Conservation (phyloP, 2,797 vertebrate species). For the Aulostomus chinensis region DNA sequence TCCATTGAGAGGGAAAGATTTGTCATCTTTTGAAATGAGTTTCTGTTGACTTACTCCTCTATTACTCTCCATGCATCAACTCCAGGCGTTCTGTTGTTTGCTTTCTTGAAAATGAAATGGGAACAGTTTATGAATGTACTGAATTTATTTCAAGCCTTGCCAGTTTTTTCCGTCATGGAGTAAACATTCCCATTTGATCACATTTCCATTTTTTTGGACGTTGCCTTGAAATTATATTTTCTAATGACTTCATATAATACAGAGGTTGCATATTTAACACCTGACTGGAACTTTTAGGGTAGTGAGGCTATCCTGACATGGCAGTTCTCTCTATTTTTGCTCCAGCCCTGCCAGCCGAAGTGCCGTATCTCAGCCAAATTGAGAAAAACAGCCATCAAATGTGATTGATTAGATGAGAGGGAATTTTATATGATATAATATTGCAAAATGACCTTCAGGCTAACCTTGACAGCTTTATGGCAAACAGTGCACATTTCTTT, state of each 20-base stretch:
- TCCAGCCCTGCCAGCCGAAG: too few relatives aligned
- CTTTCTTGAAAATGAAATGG: conserved; percentile 29
- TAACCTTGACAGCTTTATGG: too few relatives aligned
- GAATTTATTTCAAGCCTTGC: conserved; percentile 20
- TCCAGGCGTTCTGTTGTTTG: conserved; percentile 17
- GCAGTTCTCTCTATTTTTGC: too few relatives aligned
- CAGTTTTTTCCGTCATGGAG: conserved; percentile 11
- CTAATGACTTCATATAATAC: conserved; percentile 26
- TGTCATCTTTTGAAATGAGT: conserved; percentile 20
- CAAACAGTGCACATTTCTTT: too few relatives aligned
- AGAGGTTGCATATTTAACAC: conserved; percentile 12
- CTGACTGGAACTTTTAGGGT: background rate
- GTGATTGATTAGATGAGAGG: too few relatives aligned
- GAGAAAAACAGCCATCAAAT: too few relatives aligned
- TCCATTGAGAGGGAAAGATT: conserved; percentile 5
- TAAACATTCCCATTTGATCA: conserved; percentile 21
- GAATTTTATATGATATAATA: too few relatives aligned
- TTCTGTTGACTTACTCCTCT: conserved; percentile 26
- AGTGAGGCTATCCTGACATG: too few relatives aligned
- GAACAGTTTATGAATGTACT: conserved; percentile 25
- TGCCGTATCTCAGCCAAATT: too few relatives aligned
- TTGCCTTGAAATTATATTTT: conserved; percentile 30
- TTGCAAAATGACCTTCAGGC: too few relatives aligned
- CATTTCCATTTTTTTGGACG: conserved; percentile 17
- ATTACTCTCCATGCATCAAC: conserved; percentile 15